Base-by-base conservation (phyloP, 2,113 vertebrate species). In the Notothenia coriiceps region DNA sequence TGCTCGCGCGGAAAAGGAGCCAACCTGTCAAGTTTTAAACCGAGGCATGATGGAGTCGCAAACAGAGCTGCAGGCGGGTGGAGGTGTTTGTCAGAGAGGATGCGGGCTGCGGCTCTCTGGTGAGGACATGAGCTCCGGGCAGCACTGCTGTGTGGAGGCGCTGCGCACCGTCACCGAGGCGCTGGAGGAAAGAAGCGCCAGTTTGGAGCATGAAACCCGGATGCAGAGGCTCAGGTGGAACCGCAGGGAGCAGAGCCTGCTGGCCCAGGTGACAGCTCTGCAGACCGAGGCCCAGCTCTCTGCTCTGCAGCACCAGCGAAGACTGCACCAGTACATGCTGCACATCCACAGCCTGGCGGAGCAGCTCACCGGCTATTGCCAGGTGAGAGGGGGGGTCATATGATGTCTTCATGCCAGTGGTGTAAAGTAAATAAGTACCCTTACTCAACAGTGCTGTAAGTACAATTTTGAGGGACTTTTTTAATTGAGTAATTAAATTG, bases 281-380 rank as follows among this genome's bases (percentile, higher is more conserved):
- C 95, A 96, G 92, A 94, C 84, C 91, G 84, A 95, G 92, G 94
- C 94, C 89, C 93, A 94, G 89, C 95, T 97, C 29, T 68, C 91
- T 12, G 95, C 94, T 20, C 93, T 95, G 54, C 75, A 86, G 85
- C 93, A 94, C 87, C 95, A 87, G 74, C 83, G 90, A 47, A 95
- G 94, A 62, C 92, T 96, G 82, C 75, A 94, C 20, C 92, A 79
- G 49, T 94, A 94, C 94, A 88, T 95, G 92, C 87, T 91, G 87
- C 95, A 91, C 89, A 88, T 93, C 86, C 83, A 81, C 92, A 87
- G 77, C 92, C 91, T 95, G 74, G 80, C 93, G 18, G 66, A 94
- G 40, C 93, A 94, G 88, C 83, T 91, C 29, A 86, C 59, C n/a
- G 90, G 88, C 10, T 18, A 79, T 75, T 57, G 79, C 88, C 82